Evolutionary conservation across 2,888 invertebrate species (phyloP).

Genomic region (Yponomeuta sedellus): DNA sequence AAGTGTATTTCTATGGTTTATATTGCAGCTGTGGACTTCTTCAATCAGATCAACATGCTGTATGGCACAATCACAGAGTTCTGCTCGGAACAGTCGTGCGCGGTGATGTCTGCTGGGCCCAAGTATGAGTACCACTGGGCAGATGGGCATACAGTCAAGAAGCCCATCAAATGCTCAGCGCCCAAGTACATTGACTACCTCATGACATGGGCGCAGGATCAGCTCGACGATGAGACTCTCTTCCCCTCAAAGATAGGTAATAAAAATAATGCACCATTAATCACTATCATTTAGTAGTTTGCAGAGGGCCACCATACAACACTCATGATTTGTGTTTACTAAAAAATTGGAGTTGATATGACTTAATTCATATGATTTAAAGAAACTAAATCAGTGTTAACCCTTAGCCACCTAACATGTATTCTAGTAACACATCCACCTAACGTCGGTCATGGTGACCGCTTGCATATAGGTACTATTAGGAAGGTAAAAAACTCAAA

Average conservation of each 20-base stretch:
- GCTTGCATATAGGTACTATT: too few species aligned
- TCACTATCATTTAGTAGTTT: too few species aligned
- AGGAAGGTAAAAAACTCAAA: too few species aligned
- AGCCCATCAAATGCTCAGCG: slow-evolving; percentile 99
- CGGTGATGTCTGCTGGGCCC: slow-evolving; percentile 99
- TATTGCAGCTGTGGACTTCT: slow-evolving; percentile 96
- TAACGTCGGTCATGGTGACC: too few species aligned
- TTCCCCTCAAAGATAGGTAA: slow-evolving; percentile 96
- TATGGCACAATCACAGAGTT: slow-evolving; percentile 99
- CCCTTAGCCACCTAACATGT: too few species aligned
- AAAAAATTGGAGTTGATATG: too few species aligned
- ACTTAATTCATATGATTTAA: too few species aligned
- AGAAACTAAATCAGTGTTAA: too few species aligned
- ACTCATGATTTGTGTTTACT: too few species aligned
- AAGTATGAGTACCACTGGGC: slow-evolving; percentile 99
- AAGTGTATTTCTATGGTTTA: not conserved
- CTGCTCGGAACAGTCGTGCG: slow-evolving; percentile 97
- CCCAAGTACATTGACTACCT: slow-evolving; percentile 99
- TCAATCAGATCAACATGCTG: slow-evolving; percentile 99
- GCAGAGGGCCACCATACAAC: too few species aligned
- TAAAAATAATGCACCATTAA: not conserved
- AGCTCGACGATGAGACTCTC: slow-evolving; percentile 97
- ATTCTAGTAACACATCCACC: too few species aligned
- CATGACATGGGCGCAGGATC: slow-evolving; percentile 99
- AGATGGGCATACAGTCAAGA: slow-evolving; percentile 97